Percentiles rank a stretch among this genome's conserved stretches.
These are phyloP conservation scores for Pemphigus obesinymphae DNA, from an alignment of 1,140 invertebrate genomes.

Conservation along the genomic window DNA sequence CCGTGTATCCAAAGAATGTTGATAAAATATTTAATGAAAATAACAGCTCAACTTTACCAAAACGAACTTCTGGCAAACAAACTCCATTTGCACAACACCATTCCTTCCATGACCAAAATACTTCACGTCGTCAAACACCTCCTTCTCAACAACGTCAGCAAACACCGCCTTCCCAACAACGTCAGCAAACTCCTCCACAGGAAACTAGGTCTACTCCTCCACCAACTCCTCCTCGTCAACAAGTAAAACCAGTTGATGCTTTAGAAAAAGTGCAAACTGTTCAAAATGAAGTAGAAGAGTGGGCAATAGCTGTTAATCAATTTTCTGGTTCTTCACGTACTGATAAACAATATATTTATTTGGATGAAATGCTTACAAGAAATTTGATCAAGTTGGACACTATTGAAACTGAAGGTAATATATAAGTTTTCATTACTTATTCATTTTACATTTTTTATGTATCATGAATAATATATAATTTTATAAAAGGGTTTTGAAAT, in stretches of 20 bases:
- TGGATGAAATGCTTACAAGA: slow-evolving; percentile 92
- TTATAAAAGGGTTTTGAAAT: no score
- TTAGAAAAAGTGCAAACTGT: slow-evolving; percentile 74
- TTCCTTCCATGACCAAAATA: slow-evolving; percentile 43
- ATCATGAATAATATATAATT: no score
- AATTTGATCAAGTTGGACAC: slow-evolving; percentile 86
- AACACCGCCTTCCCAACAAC: slow-evolving; percentile 48
- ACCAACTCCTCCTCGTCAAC: slow-evolving; percentile 46
- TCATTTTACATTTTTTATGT: no score
- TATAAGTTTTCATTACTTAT: neutral
- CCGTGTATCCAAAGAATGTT: slow-evolving; percentile 44
- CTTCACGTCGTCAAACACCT: slow-evolving; percentile 42
- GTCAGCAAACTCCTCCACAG: slow-evolving; percentile 44
- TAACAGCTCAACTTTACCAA: neutral
- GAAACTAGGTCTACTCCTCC: slow-evolving; percentile 48
- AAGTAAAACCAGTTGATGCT: slow-evolving; percentile 59
- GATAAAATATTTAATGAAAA: neutral
- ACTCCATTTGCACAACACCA: slow-evolving; percentile 40
- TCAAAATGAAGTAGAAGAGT: slow-evolving; percentile 71
- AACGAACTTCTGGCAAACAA: slow-evolving; percentile 41
- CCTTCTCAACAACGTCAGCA: slow-evolving; percentile 46
- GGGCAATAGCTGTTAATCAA: slow-evolving; percentile 71
- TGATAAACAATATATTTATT: slow-evolving; percentile 79
- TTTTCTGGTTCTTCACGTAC: slow-evolving; percentile 65
- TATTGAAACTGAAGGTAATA: slow-evolving; percentile 84